phyloP scores from a whole-genome alignment of 1,140 invertebrate species.

The Halictus rubicundus region DNA sequence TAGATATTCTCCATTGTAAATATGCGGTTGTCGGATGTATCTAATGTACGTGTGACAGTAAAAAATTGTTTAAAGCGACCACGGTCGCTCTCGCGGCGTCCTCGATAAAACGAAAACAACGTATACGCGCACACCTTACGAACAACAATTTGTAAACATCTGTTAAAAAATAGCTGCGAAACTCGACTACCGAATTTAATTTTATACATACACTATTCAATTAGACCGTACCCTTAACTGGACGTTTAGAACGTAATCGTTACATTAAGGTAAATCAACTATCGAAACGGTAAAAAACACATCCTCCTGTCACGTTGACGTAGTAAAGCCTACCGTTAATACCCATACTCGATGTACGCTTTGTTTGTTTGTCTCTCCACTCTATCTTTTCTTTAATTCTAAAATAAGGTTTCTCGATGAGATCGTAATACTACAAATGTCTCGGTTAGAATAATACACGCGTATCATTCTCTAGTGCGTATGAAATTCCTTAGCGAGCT shows the following conservation, averaged over 20 bases:
- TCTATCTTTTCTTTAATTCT: slow-evolving; percentile 45
- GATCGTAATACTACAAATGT: slow-evolving; percentile 72
- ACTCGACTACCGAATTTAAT: slow-evolving; percentile 21
- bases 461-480: slow-evolving; percentile 39
- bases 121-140: slow-evolving; percentile 20
- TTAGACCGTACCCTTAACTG: slow-evolving; percentile 31
- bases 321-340: slow-evolving; percentile 61
- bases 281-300: slow-evolving; percentile 27
- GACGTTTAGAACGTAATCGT: slow-evolving; percentile 44
- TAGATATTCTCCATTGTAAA: slow-evolving; percentile 32
- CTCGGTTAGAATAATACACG: slow-evolving; percentile 54
- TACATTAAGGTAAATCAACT: slow-evolving; percentile 20
- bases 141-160: slow-evolving; percentile 33
- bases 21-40: slow-evolving; percentile 3
- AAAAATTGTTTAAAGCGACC: slow-evolving; percentile 12
- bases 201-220: slow-evolving; percentile 22
- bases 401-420: slow-evolving; percentile 68
- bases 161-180: slow-evolving; percentile 30
- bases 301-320: slow-evolving; percentile 23
- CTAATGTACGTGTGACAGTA: background rate
- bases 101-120: slow-evolving; percentile 3
- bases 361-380: no score
- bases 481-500: slow-evolving; percentile 52
- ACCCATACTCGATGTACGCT: slow-evolving; percentile 60
- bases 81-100: background rate